Conservation (phyloP, 1,140 invertebrate genomes). For the Drosophila sucinea region DNA sequence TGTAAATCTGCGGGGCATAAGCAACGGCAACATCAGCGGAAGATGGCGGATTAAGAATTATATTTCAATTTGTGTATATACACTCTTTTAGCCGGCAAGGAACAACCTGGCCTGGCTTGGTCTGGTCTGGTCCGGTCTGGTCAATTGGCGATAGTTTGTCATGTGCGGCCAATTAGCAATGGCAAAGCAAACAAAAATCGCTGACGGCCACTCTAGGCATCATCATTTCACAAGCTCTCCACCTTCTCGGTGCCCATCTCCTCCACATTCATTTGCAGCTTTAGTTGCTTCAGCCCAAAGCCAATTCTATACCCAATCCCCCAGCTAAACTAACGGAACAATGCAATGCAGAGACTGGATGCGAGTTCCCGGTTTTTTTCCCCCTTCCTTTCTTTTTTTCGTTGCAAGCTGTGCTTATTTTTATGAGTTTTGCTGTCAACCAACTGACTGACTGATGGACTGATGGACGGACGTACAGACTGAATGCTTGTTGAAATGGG, state of each 20-base stretch:
- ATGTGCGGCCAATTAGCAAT: conserved; percentile 75
- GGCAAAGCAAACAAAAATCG: conserved; percentile 64
- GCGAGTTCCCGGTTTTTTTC: conserved; percentile 20
- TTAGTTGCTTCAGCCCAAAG: neutral
- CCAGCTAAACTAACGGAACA: conserved; percentile 31
- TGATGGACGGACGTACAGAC: conserved; percentile 32
- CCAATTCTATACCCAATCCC: conserved; percentile 24
- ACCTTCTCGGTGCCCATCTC: conserved; percentile 11
- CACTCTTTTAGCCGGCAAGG: neutral
- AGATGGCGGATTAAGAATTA: conserved; percentile 12
- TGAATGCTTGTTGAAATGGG: conserved; percentile 57
- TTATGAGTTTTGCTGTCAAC: conserved; percentile 48
- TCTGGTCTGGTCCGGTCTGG: neutral
- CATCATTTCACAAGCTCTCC: neutral
- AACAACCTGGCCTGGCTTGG: neutral
- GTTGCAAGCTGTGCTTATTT: conserved; percentile 70
- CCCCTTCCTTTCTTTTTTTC: conserved; percentile 33
- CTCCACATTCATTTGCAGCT: neutral
- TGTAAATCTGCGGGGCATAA: conserved; percentile 44
- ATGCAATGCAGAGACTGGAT: conserved; percentile 34
- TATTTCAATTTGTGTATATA: conserved; percentile 7
- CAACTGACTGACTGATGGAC: conserved; percentile 32
- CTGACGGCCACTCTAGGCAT: conserved; percentile 56
- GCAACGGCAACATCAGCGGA: conserved; percentile 9
- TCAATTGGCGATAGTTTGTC: conserved; percentile 67